phyloP scores from a whole-genome alignment of 2,113 vertebrate genomes.

The Callithrix jacchus region DNA sequence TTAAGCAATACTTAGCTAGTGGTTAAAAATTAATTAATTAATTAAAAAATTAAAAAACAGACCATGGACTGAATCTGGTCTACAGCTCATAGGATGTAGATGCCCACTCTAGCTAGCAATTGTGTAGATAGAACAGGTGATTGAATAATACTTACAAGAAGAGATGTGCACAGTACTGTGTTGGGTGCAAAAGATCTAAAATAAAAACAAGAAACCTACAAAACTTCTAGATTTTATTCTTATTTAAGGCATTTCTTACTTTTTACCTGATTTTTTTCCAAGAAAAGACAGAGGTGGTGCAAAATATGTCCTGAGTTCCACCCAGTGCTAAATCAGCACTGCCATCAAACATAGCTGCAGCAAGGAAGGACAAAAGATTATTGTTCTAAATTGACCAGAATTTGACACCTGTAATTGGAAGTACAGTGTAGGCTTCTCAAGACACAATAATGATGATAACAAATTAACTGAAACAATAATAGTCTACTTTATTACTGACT shows the following conservation, averaged over 20 bases:
- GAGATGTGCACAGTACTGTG: background rate
- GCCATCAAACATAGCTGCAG: background rate
- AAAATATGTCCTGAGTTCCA: background rate
- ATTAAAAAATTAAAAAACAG: too few species aligned
- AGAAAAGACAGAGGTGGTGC: background rate
- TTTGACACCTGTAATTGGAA: background rate
- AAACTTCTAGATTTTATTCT: background rate
- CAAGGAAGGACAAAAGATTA: background rate
- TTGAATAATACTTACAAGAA: background rate
- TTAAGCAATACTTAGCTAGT: background rate
- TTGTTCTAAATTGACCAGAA: background rate
- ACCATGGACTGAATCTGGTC: background rate
- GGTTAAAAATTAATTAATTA: background rate
- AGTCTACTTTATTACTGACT: accelerated
- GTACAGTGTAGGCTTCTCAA: background rate
- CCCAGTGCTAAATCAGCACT: background rate
- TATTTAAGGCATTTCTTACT: background rate
- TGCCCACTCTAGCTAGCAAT: background rate
- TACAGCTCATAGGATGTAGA: background rate
- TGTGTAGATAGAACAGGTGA: background rate
- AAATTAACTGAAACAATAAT: background rate
- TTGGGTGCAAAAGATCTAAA: background rate
- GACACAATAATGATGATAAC: background rate
- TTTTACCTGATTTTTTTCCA: background rate
- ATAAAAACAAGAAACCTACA: background rate